Percentiles rank a stretch among this genome's conserved stretches.
Evolutionary conservation across 2,113 vertebrate genomes (phyloP).

Genomic region (Misgurnus anguillicaudatus): DNA sequence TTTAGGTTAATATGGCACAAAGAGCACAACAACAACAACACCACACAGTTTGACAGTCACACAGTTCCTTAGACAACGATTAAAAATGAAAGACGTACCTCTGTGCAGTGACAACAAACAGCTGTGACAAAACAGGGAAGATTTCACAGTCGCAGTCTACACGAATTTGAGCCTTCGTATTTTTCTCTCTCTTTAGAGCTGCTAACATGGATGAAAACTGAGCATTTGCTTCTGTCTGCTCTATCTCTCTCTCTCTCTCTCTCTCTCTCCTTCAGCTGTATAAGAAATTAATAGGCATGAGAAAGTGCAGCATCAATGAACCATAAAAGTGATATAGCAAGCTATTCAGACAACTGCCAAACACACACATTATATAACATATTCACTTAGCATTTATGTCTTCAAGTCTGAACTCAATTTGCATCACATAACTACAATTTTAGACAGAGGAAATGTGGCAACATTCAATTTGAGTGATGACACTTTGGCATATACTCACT

Average conservation of each 20-base stretch:
- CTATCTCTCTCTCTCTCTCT: constrained; percentile 14
- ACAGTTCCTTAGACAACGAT: background rate
- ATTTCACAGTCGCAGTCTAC: too few relatives aligned
- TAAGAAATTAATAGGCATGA: background rate
- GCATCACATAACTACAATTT: too few relatives aligned
- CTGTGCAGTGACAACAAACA: background rate
- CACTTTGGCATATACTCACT: too few relatives aligned
- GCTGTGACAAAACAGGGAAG: background rate
- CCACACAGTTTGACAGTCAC: background rate
- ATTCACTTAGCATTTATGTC: background rate
- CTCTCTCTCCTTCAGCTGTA: constrained; percentile 13
- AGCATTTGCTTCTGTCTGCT: constrained; percentile 29
- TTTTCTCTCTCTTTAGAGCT: background rate
- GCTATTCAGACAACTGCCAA: constrained; percentile 46
- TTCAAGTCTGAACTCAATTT: too few relatives aligned
- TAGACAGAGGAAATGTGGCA: too few relatives aligned
- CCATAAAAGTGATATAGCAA: constrained; percentile 34
- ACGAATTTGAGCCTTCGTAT: background rate
- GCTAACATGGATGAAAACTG: constrained; percentile 16
- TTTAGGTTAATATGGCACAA: background rate
- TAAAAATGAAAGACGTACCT: constrained; percentile 6
- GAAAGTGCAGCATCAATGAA: constrained; percentile 17
- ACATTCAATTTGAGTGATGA: too few relatives aligned
- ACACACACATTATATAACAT: background rate
- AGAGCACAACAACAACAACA: background rate